Evolutionary conservation across 2,113 vertebrate genomes (phyloP).

Genomic region (Nesogale talazaci): DNA sequence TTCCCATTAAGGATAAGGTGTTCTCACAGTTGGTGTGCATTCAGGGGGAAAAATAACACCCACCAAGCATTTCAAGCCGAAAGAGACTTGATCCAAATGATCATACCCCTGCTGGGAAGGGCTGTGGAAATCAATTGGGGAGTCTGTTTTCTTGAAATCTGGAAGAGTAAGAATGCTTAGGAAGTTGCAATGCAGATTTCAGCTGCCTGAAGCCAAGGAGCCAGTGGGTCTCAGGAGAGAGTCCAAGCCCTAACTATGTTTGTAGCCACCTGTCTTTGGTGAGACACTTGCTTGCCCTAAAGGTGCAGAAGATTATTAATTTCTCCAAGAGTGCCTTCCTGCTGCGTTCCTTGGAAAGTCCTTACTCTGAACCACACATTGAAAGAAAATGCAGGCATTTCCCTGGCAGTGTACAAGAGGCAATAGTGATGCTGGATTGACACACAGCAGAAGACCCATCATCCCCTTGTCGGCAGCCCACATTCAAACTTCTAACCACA

Average conservation of each 20-base stretch:
- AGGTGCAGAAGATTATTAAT: neutral
- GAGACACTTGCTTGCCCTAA: accelerated
- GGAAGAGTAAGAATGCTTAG: neutral
- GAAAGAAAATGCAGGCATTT: too few relatives aligned
- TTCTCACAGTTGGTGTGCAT: neutral
- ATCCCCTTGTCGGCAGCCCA: too few relatives aligned
- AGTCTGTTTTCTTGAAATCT: neutral
- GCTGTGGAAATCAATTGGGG: neutral
- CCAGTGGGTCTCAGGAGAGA: neutral
- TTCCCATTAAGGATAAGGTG: neutral
- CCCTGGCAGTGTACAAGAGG: too few relatives aligned
- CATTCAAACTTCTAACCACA: too few relatives aligned
- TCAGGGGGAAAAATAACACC: neutral
- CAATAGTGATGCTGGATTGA: too few relatives aligned
- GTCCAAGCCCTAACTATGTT: neutral
- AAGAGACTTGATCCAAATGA: constrained; percentile 13
- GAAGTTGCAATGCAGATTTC: neutral
- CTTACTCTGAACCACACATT: neutral
- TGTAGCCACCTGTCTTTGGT: neutral
- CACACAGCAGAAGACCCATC: too few relatives aligned
- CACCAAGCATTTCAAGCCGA: neutral
- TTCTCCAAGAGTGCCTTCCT: neutral
- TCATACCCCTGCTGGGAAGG: too few relatives aligned
- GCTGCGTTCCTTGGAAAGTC: neutral
- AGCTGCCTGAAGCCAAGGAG: neutral